Evolutionary conservation across 1,140 invertebrate species (phyloP).

Genomic region (Sminthurides bifidus): DNA sequence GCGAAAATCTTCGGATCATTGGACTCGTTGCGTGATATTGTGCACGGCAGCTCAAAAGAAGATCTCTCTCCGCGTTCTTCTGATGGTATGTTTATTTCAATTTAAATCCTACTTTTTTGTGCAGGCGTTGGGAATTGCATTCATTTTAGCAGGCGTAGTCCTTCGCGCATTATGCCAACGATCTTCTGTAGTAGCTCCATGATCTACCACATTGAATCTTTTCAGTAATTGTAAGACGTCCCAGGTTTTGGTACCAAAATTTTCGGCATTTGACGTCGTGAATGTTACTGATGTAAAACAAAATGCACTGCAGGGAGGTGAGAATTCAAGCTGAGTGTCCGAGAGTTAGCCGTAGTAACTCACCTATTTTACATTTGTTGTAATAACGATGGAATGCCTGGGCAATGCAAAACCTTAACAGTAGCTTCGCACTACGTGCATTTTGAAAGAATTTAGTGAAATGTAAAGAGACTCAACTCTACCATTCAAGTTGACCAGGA

Average conservation of each 20-base stretch:
- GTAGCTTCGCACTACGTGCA: too few relatives aligned
- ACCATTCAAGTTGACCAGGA: too few relatives aligned
- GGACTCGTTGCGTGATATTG: conserved; percentile 49
- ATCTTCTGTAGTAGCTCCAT: too few relatives aligned
- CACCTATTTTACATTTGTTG: too few relatives aligned
- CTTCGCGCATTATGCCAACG: too few relatives aligned
- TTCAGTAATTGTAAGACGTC: conserved; percentile 18
- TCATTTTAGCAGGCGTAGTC: too few relatives aligned
- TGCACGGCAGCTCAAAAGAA: conserved; percentile 18
- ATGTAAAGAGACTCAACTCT: too few relatives aligned
- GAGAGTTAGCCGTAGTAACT: not conserved
- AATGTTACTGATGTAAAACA: not conserved
- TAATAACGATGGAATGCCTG: too few relatives aligned
- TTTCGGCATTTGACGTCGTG: conserved; percentile 29
- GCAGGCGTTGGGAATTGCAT: too few relatives aligned
- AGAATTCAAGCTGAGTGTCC: not conserved
- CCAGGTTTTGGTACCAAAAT: conserved; percentile 27
- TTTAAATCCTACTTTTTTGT: not conserved
- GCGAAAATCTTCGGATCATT: conserved; percentile 41
- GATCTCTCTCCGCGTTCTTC: conserved; percentile 26
- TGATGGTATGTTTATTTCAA: conserved; percentile 22
- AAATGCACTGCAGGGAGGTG: not conserved
- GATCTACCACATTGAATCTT: not conserved
- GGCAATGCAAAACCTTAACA: too few relatives aligned
- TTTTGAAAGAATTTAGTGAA: too few relatives aligned